phyloP scores from a whole-genome alignment of 2,797 vertebrate genomes.

The Champsocephalus gunnari region DNA sequence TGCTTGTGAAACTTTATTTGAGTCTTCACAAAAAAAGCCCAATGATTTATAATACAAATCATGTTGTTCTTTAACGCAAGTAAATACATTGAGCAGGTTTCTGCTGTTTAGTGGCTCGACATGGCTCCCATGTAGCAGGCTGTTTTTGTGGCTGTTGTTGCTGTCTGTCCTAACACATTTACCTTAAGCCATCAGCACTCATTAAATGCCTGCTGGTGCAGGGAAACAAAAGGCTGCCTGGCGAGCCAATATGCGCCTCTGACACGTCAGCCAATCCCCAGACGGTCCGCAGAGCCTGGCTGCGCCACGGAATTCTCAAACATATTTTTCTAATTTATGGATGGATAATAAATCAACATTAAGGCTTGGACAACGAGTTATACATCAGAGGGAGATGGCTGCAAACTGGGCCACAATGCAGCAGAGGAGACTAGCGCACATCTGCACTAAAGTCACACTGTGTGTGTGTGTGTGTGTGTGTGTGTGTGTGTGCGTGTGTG shows the following conservation, averaged over 20 bases:
- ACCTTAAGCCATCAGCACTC: conserved; percentile 99
- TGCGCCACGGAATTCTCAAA: conserved; percentile 98
- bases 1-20: conserved; percentile 52
- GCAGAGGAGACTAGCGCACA: conserved; percentile 85
- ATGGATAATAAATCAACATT: conserved; percentile 99
- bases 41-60: conserved; percentile 32
- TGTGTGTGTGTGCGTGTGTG: conserved; percentile 25
- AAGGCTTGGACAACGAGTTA: conserved; percentile 99
- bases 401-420: conserved; percentile 93
- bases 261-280: conserved; percentile 99
- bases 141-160: conserved; percentile 86
- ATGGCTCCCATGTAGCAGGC: conserved; percentile 74
- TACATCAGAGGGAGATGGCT: conserved; percentile 98
- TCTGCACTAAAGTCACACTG: conserved; percentile 75
- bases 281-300: conserved; percentile 95
- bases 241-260: conserved; percentile 99
- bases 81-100: conserved; percentile 50
- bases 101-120: conserved; percentile 49
- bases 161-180: conserved; percentile 99
- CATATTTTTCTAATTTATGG: conserved; percentile 99
- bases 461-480: conserved; percentile 24
- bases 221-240: conserved; percentile 96
- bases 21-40: conserved; percentile 22
- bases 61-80: conserved; percentile 44
- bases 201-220: conserved; percentile 99